A percentile compares a stretch with the other conserved stretches of the same genome.
Evolutionary conservation across 2,888 invertebrate genomes (phyloP).

Genomic region (Lithophane socia): DNA sequence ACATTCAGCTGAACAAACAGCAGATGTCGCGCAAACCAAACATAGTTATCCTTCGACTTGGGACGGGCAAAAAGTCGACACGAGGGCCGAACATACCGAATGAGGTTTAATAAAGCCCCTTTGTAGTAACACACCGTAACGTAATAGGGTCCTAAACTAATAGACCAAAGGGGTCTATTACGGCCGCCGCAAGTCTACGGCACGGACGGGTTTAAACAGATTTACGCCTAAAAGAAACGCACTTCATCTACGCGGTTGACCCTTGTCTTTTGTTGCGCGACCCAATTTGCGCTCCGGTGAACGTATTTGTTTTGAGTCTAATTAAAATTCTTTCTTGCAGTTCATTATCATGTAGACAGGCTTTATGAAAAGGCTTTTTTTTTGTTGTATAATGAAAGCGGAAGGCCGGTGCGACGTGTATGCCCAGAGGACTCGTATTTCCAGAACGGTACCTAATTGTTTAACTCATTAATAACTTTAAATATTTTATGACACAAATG

Average conservation of each 20-base stretch:
- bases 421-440: slow-evolving; percentile 34
- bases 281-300: slow-evolving; percentile 76
- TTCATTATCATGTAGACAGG: slow-evolving; percentile 74
- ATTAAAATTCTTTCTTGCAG: slow-evolving; percentile 80
- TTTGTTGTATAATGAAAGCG: slow-evolving; percentile 58
- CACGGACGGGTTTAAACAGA: slow-evolving; percentile 82
- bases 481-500: slow-evolving; percentile 17
- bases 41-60: slow-evolving; percentile 81
- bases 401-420: slow-evolving; percentile 49
- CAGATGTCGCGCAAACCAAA: slow-evolving; percentile 80
- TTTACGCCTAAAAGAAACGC: slow-evolving; percentile 82
- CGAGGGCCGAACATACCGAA: slow-evolving; percentile 72
- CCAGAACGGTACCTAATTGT: slow-evolving; percentile 34
- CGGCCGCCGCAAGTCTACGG: slow-evolving; percentile 75
- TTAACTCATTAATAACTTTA: slow-evolving; percentile 25
- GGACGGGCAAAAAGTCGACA: slow-evolving; percentile 75
- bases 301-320: slow-evolving; percentile 79
- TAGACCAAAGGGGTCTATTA: slow-evolving; percentile 79
- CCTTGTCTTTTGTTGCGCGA: slow-evolving; percentile 80
- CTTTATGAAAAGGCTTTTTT: slow-evolving; percentile 69
- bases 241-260: slow-evolving; percentile 74
- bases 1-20: slow-evolving; percentile 82
- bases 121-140: slow-evolving; percentile 81
- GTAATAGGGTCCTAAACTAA: slow-evolving; percentile 89
- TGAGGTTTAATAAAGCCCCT: slow-evolving; percentile 83